Percentiles rank a stretch among this genome's conserved stretches.
Conservation (phyloP, 2,797 vertebrate genomes). For the Notamacropus eugenii region DNA sequence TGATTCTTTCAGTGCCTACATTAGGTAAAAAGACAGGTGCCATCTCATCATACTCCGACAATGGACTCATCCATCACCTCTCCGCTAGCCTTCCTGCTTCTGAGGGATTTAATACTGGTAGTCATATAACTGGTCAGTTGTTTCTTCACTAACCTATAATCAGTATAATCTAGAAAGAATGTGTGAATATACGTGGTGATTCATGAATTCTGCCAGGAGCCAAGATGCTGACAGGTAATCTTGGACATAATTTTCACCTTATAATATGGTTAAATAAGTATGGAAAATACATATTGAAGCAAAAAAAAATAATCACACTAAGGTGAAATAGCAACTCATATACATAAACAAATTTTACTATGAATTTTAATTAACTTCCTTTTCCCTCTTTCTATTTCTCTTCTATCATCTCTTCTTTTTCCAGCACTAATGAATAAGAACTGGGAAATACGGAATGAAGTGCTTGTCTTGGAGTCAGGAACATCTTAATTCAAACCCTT, state of each 20-base stretch:
- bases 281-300: background rate
- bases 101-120: background rate
- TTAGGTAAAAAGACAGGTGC: background rate
- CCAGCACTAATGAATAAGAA: background rate
- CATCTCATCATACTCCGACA: background rate
- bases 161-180: background rate
- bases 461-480: background rate
- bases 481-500: background rate
- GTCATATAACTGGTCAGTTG: background rate
- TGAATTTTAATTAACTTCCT: background rate
- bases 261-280: background rate
- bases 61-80: background rate
- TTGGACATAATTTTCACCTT: background rate
- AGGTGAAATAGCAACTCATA: background rate
- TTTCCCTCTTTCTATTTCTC: background rate
- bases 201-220: background rate
- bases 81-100: background rate
- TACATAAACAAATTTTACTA: background rate
- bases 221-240: background rate
- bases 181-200: background rate
- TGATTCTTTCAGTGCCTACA: background rate
- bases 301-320: background rate
- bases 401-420: background rate
- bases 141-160: background rate
- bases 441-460: background rate